These are phyloP conservation scores for Calvadosia cruxmelitensis DNA, from an alignment of 30 jellyfish, hydroid and myxozoan genomes.

Conservation along the genomic window DNA sequence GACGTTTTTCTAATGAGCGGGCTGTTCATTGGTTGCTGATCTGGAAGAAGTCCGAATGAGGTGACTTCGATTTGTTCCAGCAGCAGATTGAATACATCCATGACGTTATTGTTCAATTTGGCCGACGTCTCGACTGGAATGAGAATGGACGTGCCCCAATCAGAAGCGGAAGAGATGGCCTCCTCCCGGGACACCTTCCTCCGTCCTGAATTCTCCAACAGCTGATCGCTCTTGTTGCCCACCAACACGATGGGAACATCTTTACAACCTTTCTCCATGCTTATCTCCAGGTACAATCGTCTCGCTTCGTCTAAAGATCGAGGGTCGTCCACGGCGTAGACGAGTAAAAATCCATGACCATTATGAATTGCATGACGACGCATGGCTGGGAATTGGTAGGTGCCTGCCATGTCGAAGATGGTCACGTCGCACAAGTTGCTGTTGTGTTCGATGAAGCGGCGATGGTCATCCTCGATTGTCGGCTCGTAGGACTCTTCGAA, in stretches of 20 bases:
- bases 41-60: neutral
- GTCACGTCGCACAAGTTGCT: slow-evolving; percentile 60
- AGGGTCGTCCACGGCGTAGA: slow-evolving; percentile 63
- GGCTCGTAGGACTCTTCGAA: slow-evolving; percentile 50
- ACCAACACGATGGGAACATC: slow-evolving; percentile 65
- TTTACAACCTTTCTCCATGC: slow-evolving; percentile 21
- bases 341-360: slow-evolving; percentile 71
- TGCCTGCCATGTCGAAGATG: slow-evolving; percentile 84
- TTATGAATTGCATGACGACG: slow-evolving; percentile 69
- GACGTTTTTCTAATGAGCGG: neutral
- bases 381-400: slow-evolving; percentile 97
- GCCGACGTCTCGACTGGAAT: slow-evolving; percentile 75
- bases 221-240: slow-evolving; percentile 65
- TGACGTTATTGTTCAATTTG: slow-evolving; percentile 54
- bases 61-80: slow-evolving; percentile 43
- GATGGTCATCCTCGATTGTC: slow-evolving; percentile 82
- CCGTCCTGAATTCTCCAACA: slow-evolving; percentile 18
- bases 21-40: neutral
- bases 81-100: slow-evolving; percentile 39
- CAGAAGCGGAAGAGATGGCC: slow-evolving; percentile 16
- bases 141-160: slow-evolving; percentile 31
- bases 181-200: slow-evolving; percentile 30
- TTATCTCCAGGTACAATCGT: slow-evolving; percentile 48
- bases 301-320: slow-evolving; percentile 75
- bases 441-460: slow-evolving; percentile 50